phyloP scores from a whole-genome alignment of 2,888 invertebrate genomes.

The Taenaris catops region DNA sequence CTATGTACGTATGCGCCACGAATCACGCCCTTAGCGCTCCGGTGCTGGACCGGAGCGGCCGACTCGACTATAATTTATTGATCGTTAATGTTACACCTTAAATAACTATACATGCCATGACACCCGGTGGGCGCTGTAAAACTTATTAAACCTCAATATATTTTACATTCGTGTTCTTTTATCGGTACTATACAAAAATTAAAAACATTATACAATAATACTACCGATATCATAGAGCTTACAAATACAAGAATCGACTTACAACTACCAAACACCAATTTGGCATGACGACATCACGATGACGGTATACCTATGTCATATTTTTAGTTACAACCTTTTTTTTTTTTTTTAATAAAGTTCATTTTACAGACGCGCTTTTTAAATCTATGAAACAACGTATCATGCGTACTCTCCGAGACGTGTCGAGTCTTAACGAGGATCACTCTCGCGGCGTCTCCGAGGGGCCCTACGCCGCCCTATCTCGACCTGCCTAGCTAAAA shows the following conservation, averaged over 20 bases:
- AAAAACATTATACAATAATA: conserved; percentile 74
- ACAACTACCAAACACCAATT: conserved; percentile 60
- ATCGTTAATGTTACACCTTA: conserved; percentile 61
- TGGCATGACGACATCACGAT: conserved; percentile 50
- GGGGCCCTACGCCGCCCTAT: conserved; percentile 1
- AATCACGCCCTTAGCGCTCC: background rate
- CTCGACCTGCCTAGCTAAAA: conserved; percentile 13
- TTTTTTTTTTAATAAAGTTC: no score
- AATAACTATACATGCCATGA: conserved; percentile 66
- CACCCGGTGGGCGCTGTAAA: conserved; percentile 50
- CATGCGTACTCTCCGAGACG: conserved; percentile 58
- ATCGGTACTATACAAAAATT: conserved; percentile 76
- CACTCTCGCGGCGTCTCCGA: conserved; percentile 1
- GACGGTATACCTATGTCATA: conserved; percentile 63
- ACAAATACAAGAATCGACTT: conserved; percentile 73
- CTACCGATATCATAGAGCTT: conserved; percentile 71
- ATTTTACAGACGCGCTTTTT: conserved; percentile 57
- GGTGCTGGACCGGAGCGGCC: conserved; percentile 1
- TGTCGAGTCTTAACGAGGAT: conserved; percentile 6
- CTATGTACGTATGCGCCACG: no score
- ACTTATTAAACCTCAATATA: conserved; percentile 62
- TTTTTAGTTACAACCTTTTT: conserved; percentile 72
- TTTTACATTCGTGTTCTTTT: conserved; percentile 62
- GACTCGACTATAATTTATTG: conserved; percentile 32
- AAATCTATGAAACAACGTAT: conserved; percentile 52